These are phyloP conservation scores for Valencia hispanica DNA, from an alignment of 2,797 vertebrate species.

Conservation along the genomic window DNA sequence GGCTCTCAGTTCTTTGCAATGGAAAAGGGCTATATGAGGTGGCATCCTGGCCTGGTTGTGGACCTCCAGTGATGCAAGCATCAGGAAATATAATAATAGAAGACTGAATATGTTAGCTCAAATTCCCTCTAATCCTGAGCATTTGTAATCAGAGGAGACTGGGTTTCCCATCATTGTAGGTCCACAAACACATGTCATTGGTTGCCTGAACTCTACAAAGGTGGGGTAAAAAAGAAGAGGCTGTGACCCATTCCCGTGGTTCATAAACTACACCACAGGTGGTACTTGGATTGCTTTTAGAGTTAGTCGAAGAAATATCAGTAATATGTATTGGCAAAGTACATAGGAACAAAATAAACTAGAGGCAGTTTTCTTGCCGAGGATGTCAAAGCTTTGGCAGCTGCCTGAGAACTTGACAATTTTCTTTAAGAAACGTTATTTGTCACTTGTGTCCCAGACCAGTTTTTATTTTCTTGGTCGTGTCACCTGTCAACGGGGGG, in stretches of 20 bases:
- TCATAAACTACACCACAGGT: background rate
- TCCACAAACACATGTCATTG: slow-evolving; percentile 44
- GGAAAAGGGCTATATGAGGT: no score
- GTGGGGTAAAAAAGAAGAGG: slow-evolving; percentile 23
- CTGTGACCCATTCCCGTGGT: slow-evolving; percentile 3
- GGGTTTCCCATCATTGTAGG: slow-evolving; percentile 64
- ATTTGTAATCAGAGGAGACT: slow-evolving; percentile 78
- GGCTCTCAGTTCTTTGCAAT: no score
- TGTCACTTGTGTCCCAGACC: no score
- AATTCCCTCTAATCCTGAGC: slow-evolving; percentile 78
- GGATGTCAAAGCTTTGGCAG: no score
- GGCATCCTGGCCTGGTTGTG: slow-evolving; percentile 37
- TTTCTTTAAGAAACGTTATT: no score
- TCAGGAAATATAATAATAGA: slow-evolving; percentile 76
- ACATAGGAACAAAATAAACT: background rate
- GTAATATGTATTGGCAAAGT: no score
- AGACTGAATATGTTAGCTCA: slow-evolving; percentile 77
- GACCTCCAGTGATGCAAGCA: slow-evolving; percentile 50
- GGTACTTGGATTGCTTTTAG: no score
- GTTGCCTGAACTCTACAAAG: slow-evolving; percentile 47
- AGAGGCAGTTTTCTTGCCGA: background rate
- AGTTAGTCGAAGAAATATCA: no score
- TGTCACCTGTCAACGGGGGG: no score
- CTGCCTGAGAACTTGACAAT: no score
- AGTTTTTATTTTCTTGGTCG: no score